Conservation (phyloP, 2,113 vertebrate genomes). For the Nanger granti region DNA sequence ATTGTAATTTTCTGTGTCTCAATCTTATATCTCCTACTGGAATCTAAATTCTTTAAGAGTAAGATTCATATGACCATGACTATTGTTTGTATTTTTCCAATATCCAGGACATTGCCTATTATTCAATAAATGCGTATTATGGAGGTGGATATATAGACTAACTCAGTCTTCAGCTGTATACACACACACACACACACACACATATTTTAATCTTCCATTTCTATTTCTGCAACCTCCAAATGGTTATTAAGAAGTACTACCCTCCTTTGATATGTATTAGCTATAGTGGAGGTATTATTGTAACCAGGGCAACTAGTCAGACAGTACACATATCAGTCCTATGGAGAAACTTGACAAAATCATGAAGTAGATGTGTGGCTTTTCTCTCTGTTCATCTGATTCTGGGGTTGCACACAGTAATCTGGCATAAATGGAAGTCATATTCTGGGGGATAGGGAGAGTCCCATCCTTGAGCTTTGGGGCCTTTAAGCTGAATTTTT, state of each 20-base stretch:
- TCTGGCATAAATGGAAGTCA: neutral
- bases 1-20: neutral
- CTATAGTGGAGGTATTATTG: neutral
- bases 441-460: neutral
- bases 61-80: neutral
- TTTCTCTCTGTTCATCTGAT: neutral
- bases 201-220: neutral
- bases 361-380: neutral
- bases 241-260: neutral
- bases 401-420: neutral
- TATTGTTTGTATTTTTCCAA: neutral
- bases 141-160: neutral
- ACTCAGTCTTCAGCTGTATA: neutral
- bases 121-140: neutral
- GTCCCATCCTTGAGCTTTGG: neutral
- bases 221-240: neutral
- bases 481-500: neutral
- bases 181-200: neutral
- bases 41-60: neutral
- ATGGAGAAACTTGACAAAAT: neutral
- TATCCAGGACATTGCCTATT: neutral
- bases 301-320: neutral
- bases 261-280: neutral
- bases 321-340: neutral
- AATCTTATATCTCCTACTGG: neutral